Evolutionary conservation across 2,113 vertebrate genomes (phyloP).

Genomic region (Oxygymnocypris stewartii): DNA sequence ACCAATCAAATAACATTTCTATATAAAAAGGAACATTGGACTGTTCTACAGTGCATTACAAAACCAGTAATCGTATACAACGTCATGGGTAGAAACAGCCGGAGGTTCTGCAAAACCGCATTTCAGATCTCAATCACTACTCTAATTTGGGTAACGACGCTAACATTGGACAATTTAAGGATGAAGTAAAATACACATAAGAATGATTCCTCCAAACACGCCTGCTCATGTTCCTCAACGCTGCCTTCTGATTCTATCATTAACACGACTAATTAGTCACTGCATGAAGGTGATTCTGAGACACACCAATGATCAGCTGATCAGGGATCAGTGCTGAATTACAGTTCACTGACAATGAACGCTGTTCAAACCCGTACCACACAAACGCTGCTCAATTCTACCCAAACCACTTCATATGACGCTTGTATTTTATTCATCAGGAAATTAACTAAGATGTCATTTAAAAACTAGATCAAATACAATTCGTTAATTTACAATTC

Average conservation of each 20-base stretch:
- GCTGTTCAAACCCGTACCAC: neutral
- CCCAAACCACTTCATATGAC: no score
- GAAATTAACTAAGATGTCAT: neutral
- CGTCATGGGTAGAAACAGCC: conserved; percentile 88
- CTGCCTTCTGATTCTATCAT: neutral
- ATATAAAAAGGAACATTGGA: conserved; percentile 93
- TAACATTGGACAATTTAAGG: conserved; percentile 78
- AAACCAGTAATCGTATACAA: conserved; percentile 91
- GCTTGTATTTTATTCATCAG: no score
- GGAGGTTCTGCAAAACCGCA: conserved; percentile 73
- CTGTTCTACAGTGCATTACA: conserved; percentile 95
- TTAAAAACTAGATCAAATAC: no score
- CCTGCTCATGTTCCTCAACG: neutral
- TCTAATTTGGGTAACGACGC: conserved; percentile 89
- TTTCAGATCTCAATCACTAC: conserved; percentile 84
- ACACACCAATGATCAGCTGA: neutral
- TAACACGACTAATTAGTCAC: neutral
- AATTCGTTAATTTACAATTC: no score
- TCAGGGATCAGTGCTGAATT: neutral
- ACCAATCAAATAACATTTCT: conserved; percentile 94
- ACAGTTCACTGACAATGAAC: neutral
- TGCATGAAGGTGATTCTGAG: neutral
- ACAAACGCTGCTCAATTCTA: neutral
- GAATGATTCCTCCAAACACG: conserved; percentile 61
- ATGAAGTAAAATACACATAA: conserved; percentile 74